phyloP scores from a whole-genome alignment of 2,888 invertebrate species.

The Linyphia triangularis region DNA sequence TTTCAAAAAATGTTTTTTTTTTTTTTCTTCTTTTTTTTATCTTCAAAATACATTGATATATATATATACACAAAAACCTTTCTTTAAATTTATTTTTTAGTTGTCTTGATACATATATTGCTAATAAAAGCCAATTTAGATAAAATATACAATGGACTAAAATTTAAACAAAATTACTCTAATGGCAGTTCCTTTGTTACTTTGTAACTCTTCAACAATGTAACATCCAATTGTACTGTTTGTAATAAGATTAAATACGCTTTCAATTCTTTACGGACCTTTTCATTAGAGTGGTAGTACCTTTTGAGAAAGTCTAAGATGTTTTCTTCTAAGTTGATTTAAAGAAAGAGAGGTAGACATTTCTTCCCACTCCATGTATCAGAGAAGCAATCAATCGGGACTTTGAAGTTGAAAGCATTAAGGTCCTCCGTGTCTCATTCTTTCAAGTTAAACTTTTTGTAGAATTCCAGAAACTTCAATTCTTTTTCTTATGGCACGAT shows the following conservation, averaged over 20 bases:
- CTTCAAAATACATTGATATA: too few species aligned
- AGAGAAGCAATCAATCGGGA: constrained; percentile 27
- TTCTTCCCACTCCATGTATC: constrained; percentile 14
- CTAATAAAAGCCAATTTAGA: too few species aligned
- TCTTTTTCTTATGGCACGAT: constrained; percentile 6
- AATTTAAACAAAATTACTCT: neutral
- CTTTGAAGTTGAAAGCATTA: constrained; percentile 58
- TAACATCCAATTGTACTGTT: neutral
- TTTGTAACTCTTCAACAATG: neutral
- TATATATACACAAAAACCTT: too few species aligned
- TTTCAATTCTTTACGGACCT: constrained; percentile 21
- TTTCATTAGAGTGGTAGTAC: constrained; percentile 32
- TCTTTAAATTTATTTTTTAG: too few species aligned
- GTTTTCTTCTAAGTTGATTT: constrained; percentile 58
- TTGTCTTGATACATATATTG: too few species aligned
- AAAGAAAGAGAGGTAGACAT: constrained; percentile 33
- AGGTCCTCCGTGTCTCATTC: constrained; percentile 48
- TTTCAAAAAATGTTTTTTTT: too few species aligned
- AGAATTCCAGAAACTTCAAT: constrained; percentile 10
- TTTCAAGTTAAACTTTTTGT: constrained; percentile 30
- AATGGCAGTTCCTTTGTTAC: neutral
- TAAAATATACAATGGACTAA: too few species aligned
- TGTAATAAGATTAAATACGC: neutral
- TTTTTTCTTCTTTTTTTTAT: too few species aligned
- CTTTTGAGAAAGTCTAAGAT: constrained; percentile 18